These are phyloP conservation scores for Scrobipalpa costella DNA, from an alignment of 2,888 invertebrate genomes.

Conservation along the genomic window DNA sequence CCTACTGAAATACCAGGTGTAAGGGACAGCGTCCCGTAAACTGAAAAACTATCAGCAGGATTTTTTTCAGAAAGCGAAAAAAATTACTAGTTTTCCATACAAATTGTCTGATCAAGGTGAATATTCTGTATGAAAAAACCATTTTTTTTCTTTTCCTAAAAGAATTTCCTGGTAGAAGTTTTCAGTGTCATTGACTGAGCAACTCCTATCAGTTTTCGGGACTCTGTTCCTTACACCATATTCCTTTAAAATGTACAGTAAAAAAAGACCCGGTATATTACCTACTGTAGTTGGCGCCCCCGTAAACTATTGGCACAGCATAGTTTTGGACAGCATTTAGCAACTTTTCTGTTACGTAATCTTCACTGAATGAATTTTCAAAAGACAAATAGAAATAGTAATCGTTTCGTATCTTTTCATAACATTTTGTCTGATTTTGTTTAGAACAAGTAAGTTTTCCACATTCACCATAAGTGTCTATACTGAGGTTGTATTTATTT, in stretches of 20 bases:
- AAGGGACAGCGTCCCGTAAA: too few species aligned
- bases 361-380: constrained; percentile 53
- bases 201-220: background rate
- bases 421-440: constrained; percentile 37
- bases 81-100: too few species aligned
- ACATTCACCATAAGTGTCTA: constrained; percentile 54
- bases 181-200: too few species aligned
- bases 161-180: too few species aligned
- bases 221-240: background rate
- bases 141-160: too few species aligned
- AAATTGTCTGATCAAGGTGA: too few species aligned
- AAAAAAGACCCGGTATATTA: constrained; percentile 29
- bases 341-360: constrained; percentile 60
- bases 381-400: constrained; percentile 61
- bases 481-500: constrained; percentile 37
- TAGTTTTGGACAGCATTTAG: constrained; percentile 70
- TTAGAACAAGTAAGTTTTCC: constrained; percentile 44
- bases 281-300: constrained; percentile 80
- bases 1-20: too few species aligned
- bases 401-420: constrained; percentile 42
- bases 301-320: constrained; percentile 83
- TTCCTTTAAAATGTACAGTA: background rate
- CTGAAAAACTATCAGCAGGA: too few species aligned
- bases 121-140: too few species aligned
- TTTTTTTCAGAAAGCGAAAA: too few species aligned